Evolutionary conservation across 2,797 vertebrate genomes (phyloP).

Genomic region (Hydrocynus forskahlii): DNA sequence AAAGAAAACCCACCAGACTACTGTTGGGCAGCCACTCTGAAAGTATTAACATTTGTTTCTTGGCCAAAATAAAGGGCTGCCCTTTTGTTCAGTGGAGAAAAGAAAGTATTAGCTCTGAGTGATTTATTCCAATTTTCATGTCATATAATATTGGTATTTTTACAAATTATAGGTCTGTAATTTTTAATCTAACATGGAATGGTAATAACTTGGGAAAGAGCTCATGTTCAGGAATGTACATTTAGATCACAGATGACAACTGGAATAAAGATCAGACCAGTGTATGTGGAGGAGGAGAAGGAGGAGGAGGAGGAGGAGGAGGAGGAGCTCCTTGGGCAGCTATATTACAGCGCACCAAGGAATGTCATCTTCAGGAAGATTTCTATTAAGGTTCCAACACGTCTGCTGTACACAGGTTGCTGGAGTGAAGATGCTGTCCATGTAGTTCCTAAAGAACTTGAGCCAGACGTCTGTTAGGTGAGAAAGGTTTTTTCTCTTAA

Average conservation of each 20-base stretch:
- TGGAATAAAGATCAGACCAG: not conserved
- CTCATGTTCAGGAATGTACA: not conserved
- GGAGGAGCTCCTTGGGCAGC: constrained; percentile 5
- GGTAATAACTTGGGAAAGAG: not conserved
- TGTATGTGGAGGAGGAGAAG: not conserved
- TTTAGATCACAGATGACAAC: not conserved
- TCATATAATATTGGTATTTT: not conserved
- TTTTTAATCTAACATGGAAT: not conserved
- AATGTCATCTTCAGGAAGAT: not conserved
- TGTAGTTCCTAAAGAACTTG: not conserved
- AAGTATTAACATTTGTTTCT: not conserved
- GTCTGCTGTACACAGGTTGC: not conserved
- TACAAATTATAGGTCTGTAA: not conserved
- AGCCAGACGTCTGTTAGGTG: not conserved
- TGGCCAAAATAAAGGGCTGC: not conserved
- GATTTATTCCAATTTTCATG: not conserved
- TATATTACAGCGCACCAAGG: constrained; percentile 5
- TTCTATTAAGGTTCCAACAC: not conserved
- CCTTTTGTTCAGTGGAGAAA: not conserved
- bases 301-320: constrained; percentile 1
- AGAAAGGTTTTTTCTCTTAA: not conserved
- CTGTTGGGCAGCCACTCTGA: too few species aligned
- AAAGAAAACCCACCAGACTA: too few species aligned
- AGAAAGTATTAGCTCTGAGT: not conserved
- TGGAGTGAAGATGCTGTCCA: not conserved